These are phyloP conservation scores for Gastracanthus pulcherrimus DNA, from an alignment of 2,888 invertebrate species.

Conservation along the genomic window DNA sequence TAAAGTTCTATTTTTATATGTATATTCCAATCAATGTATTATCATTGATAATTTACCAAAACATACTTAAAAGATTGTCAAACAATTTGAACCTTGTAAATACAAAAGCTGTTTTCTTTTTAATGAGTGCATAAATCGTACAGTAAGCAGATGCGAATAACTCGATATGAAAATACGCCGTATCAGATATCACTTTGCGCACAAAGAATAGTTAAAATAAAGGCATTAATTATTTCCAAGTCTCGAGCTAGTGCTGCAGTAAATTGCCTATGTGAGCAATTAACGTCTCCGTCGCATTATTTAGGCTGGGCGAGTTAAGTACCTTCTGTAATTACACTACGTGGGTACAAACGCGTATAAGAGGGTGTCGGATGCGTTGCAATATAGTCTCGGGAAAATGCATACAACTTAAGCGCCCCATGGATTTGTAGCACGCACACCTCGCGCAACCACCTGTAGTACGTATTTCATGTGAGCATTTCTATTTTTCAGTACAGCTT, in stretches of 20 bases:
- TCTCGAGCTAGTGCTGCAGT: constrained; percentile 5
- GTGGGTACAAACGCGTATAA: constrained; percentile 2
- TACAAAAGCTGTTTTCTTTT: not conserved
- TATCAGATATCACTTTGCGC: not conserved
- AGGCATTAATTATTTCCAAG: constrained; percentile 14
- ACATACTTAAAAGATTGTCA: too few relatives aligned
- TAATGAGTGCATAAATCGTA: too few relatives aligned
- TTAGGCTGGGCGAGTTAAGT: constrained; percentile 42
- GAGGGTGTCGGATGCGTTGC: constrained; percentile 47
- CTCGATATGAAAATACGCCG: too few relatives aligned
- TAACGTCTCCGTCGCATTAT: constrained; percentile 47
- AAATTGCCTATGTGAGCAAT: constrained; percentile 39
- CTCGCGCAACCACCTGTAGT: constrained; percentile 52
- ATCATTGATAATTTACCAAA: too few relatives aligned
- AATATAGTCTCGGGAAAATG: constrained; percentile 18
- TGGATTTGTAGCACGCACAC: constrained; percentile 37
- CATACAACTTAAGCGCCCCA: constrained; percentile 44
- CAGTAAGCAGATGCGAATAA: too few relatives aligned
- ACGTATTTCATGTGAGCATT: constrained; percentile 25
- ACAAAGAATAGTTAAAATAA: constrained; percentile 10
- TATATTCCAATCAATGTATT: too few relatives aligned
- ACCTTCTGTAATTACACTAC: constrained; percentile 48
- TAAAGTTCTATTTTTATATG: too few relatives aligned
- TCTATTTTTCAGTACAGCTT: constrained; percentile 12
- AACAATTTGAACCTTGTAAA: too few relatives aligned